These are phyloP conservation scores for Drosophila sp. DNA, from an alignment of 1,140 invertebrate genomes.

Conservation along the genomic window DNA sequence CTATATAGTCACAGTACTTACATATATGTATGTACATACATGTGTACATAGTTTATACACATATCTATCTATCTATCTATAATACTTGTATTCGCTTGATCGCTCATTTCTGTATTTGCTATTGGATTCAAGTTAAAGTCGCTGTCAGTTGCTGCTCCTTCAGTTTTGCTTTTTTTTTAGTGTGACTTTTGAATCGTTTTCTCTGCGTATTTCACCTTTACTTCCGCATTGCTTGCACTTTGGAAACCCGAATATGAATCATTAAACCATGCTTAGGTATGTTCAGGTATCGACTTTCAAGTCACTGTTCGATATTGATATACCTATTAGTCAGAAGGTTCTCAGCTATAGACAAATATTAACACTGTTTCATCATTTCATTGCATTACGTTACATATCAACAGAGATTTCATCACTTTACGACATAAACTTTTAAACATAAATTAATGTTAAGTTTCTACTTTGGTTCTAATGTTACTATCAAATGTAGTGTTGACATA, in stretches of 20 bases:
- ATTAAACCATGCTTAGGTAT: not conserved
- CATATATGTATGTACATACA: not conserved
- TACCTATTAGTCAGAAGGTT: not conserved
- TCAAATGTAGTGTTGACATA: too few relatives aligned
- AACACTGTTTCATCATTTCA: too few relatives aligned
- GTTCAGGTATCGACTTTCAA: not conserved
- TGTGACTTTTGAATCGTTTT: not conserved
- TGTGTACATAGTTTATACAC: not conserved
- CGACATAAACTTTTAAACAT: too few relatives aligned
- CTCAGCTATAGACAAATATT: not conserved
- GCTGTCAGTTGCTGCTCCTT: not conserved
- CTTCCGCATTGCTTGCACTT: not conserved
- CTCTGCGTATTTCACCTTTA: not conserved
- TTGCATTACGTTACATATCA: too few relatives aligned
- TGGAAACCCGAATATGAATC: constrained; percentile 8
- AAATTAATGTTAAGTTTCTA: too few relatives aligned
- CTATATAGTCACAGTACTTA: constrained; percentile 1
- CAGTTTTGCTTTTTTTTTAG: not conserved
- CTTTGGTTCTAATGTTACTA: too few relatives aligned
- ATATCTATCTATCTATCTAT: not conserved
- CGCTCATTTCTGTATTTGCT: not conserved
- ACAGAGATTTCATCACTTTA: too few relatives aligned
- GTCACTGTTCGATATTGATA: not conserved
- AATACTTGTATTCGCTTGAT: constrained; percentile 2
- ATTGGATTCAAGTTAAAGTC: not conserved